phyloP scores from a whole-genome alignment of 2,888 invertebrate genomes.

The Dolichomitus sp. region DNA sequence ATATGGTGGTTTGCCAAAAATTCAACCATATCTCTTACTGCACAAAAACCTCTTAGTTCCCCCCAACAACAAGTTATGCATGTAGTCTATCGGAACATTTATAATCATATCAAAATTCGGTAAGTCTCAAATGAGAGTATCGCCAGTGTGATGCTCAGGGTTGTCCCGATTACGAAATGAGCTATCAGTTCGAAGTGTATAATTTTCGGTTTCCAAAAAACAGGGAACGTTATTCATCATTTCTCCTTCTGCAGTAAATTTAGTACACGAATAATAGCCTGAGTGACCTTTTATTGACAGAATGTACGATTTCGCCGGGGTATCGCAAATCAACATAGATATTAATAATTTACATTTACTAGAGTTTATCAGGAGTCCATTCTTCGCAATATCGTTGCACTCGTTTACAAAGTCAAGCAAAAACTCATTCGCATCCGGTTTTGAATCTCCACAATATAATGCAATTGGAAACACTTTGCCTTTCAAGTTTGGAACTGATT shows the following conservation, averaged over 20 bases:
- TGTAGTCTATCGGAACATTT: constrained; percentile 69
- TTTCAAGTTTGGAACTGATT: constrained; percentile 52
- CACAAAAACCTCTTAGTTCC: constrained; percentile 57
- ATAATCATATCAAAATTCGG: constrained; percentile 71
- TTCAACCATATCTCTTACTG: constrained; percentile 60
- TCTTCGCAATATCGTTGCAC: constrained; percentile 48
- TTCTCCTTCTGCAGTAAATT: constrained; percentile 68
- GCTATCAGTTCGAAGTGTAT: constrained; percentile 59
- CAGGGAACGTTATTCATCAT: constrained; percentile 63
- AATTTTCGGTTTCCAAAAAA: constrained; percentile 65
- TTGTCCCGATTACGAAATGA: constrained; percentile 64
- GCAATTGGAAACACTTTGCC: constrained; percentile 66
- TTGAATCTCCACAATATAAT: constrained; percentile 66
- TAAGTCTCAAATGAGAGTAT: constrained; percentile 66
- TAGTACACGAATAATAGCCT: constrained; percentile 67
- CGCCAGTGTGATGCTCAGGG: constrained; percentile 66
- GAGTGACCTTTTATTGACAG: constrained; percentile 67
- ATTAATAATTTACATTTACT: constrained; percentile 47
- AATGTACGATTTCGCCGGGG: constrained; percentile 68
- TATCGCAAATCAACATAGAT: constrained; percentile 68
- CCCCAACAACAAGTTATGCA: constrained; percentile 54
- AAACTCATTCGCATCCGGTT: constrained; percentile 66
- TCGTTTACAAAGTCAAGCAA: constrained; percentile 67
- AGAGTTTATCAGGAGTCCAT: constrained; percentile 59
- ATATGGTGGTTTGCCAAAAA: constrained; percentile 55